Conservation (phyloP, 2,888 invertebrate species). For the Drosophila borborema region DNA sequence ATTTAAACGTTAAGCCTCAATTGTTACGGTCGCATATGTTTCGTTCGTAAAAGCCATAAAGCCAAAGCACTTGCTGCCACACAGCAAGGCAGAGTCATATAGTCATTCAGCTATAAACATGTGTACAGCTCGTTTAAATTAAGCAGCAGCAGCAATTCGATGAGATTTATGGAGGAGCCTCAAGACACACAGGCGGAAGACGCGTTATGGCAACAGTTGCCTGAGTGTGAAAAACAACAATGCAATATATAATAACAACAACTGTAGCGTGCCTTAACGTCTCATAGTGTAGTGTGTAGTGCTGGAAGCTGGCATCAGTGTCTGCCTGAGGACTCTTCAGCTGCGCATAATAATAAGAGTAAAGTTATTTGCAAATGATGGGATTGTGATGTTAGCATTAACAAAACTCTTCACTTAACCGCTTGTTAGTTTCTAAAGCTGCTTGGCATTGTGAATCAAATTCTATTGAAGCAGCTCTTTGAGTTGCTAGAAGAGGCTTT, state of each 20-base stretch:
- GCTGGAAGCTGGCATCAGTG: not conserved
- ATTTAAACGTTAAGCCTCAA: constrained; percentile 43
- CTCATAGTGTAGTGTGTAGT: not conserved
- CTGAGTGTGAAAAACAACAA: constrained; percentile 26
- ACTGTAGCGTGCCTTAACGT: constrained; percentile 8
- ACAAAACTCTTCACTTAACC: constrained; percentile 29
- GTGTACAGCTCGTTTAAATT: constrained; percentile 64
- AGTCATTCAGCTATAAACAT: constrained; percentile 38
- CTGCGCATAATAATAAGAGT: constrained; percentile 11
- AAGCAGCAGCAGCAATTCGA: constrained; percentile 47
- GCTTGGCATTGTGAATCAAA: constrained; percentile 25
- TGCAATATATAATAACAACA: constrained; percentile 7
- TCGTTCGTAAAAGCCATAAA: constrained; percentile 30
- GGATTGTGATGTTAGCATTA: constrained; percentile 26
- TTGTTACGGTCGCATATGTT: constrained; percentile 23
- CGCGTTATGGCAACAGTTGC: constrained; percentile 23
- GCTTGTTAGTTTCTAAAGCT: constrained; percentile 20
- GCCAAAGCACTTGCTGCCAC: constrained; percentile 3
- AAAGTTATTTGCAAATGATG: constrained; percentile 24
- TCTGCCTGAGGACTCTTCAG: constrained; percentile 1
- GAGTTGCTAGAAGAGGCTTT: not conserved
- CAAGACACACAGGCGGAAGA: constrained; percentile 7
- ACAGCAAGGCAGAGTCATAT: constrained; percentile 20
- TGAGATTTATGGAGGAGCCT: constrained; percentile 59
- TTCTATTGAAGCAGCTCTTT: constrained; percentile 18